Conservation (phyloP, 2,888 invertebrate species). For the Pachliopta kotzebuea region DNA sequence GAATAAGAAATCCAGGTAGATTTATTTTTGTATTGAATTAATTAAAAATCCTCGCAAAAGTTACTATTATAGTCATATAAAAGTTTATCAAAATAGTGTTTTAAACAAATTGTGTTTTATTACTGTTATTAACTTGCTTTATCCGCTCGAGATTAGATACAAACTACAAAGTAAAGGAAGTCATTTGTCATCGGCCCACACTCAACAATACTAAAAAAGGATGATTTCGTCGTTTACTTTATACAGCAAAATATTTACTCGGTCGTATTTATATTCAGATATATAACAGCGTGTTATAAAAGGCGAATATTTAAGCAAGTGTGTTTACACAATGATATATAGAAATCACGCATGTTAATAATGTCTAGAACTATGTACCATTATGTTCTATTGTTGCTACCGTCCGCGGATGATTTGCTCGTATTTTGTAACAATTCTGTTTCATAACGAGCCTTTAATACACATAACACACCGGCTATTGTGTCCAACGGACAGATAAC, state of each 20-base stretch:
- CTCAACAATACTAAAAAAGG: slow-evolving; percentile 11
- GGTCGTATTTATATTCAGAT: neutral
- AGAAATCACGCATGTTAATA: slow-evolving; percentile 20
- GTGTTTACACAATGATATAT: slow-evolving; percentile 12
- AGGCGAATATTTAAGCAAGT: neutral
- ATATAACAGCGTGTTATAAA: neutral
- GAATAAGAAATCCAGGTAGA: too few species aligned
- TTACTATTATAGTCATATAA: too few species aligned
- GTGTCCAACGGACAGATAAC: slow-evolving; percentile 23
- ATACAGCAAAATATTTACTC: slow-evolving; percentile 22
- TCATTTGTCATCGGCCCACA: slow-evolving; percentile 20
- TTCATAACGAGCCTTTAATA: slow-evolving; percentile 34
- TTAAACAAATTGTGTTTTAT: slow-evolving; percentile 8
- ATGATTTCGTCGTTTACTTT: slow-evolving; percentile 15
- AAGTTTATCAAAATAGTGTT: neutral
- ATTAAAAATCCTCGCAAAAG: too few species aligned
- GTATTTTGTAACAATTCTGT: slow-evolving; percentile 34
- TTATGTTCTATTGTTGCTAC: slow-evolving; percentile 18
- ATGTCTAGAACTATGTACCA: slow-evolving; percentile 29
- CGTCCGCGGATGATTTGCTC: slow-evolving; percentile 29
- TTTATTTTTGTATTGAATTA: too few species aligned
- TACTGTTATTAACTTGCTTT: slow-evolving; percentile 14
- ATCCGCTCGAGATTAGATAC: slow-evolving; percentile 18
- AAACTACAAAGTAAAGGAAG: slow-evolving; percentile 17
- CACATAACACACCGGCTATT: slow-evolving; percentile 15